Percentiles rank a stretch among this genome's conserved stretches.
Conservation (phyloP, 2,113 vertebrate species). For the Alouatta palliata region DNA sequence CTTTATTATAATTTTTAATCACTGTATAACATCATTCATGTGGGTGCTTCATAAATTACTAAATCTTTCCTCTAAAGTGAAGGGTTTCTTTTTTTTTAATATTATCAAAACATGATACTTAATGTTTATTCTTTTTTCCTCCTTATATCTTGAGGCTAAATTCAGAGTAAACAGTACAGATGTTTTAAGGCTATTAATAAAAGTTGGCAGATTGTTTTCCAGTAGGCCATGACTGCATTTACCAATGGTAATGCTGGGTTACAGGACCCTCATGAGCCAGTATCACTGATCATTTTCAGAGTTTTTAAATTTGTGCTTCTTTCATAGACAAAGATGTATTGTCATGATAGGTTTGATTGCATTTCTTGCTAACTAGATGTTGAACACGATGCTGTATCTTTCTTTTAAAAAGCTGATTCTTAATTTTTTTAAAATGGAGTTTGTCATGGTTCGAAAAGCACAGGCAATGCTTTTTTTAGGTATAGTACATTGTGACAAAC, state of each 20-base stretch:
- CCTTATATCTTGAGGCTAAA: not conserved
- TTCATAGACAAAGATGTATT: not conserved
- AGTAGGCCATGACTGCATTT: not conserved
- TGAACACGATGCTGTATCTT: not conserved
- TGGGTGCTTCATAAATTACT: not conserved
- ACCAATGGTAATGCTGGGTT: not conserved
- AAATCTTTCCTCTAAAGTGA: not conserved
- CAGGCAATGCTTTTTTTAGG: not conserved
- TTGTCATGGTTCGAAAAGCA: not conserved
- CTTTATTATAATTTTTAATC: not conserved
- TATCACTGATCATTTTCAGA: not conserved
- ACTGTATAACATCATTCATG: not conserved
- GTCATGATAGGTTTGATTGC: not conserved
- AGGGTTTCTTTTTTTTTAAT: not conserved
- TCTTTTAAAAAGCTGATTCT: not conserved
- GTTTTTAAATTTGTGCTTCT: not conserved
- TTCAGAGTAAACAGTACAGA: not conserved
- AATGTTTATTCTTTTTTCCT: not conserved
- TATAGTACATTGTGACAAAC: not conserved
- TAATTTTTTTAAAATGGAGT: not conserved
- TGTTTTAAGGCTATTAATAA: not conserved
- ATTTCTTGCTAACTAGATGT: not conserved
- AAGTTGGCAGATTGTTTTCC: slow-evolving; percentile 16
- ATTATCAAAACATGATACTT: not conserved
- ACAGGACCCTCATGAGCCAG: not conserved